Base-by-base conservation (phyloP, 2,113 vertebrate genomes). In the Urocitellus parryii region DNA sequence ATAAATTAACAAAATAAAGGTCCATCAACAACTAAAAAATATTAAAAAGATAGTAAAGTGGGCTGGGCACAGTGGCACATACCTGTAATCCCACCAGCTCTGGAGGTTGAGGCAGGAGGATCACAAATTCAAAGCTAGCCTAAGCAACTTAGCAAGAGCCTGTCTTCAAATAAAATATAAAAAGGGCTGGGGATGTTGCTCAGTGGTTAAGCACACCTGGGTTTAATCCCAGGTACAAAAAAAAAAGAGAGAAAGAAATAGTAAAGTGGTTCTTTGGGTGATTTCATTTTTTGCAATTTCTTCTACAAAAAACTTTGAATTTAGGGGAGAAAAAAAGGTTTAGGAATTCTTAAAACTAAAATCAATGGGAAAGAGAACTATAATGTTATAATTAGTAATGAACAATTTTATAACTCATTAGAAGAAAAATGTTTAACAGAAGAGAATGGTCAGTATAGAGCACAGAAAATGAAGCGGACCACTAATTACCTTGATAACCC, bases 331-430 rank as follows among this genome's bases (percentile, higher is more conserved):
- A 51, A 20, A 87, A 83, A 65, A 34, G 34, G 16, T 78, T 94
- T 94, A 80, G 42, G 87, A 92, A 94, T 92, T 53, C 14, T 91
- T 96, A 92, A 80, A 91, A 91, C 5, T 94, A 20, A 34, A 85
- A 77, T 42, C 32, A 67, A 24, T 80, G 32, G 37, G 45, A 86
- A 34, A 48, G 39, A 83, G 29, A 2, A 53, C 58, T 85, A 81
- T 39, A 91, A 89, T 94, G 32, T 68, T 73, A 83, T 80, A 85
- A 81, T 81, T 70, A 87, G n/a, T 51, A 1, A 80, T 61, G 92
- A 92, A 90, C 37, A 82, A 51, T 88, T n/a, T 81, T 65, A n/a
- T 86, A 27, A 68, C 39, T 86, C 20, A 91, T 61, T 39, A 86
- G 68, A 93, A 95, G 74, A 91, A 93, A 95, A 91, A 67, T 85